Evolutionary conservation across 1,140 invertebrate species (phyloP).

Genomic region (Tetranychus cinnabarinus): DNA sequence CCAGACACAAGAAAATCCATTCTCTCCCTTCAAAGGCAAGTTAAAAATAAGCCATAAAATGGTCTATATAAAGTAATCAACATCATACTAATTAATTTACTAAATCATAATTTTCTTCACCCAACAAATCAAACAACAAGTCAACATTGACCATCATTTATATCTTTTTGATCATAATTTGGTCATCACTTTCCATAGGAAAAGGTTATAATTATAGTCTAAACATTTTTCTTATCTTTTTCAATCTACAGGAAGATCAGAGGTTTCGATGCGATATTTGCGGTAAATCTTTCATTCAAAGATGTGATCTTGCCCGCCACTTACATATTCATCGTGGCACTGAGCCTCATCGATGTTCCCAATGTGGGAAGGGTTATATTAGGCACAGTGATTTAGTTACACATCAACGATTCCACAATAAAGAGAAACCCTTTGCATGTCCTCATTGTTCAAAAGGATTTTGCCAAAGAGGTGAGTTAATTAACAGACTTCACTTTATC

Average conservation of each 20-base stretch:
- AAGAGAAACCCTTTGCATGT: constrained; percentile 19
- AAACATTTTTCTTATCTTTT: too few relatives aligned
- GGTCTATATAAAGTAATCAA: too few relatives aligned
- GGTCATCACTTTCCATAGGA: background rate
- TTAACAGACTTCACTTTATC: background rate
- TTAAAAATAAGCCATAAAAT: background rate
- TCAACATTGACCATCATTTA: too few relatives aligned
- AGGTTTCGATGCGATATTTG: constrained; percentile 18
- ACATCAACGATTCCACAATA: constrained; percentile 21
- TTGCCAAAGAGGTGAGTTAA: constrained; percentile 18
- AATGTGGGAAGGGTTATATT: constrained; percentile 20
- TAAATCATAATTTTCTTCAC: background rate
- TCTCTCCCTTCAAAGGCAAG: constrained; percentile 12
- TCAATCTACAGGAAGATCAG: constrained; percentile 10
- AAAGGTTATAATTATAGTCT: background rate
- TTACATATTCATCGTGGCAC: constrained; percentile 18
- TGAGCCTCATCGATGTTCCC: constrained; percentile 18
- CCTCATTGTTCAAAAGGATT: constrained; percentile 19
- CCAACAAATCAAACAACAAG: background rate
- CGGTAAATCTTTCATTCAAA: constrained; percentile 18
- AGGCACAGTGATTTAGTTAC: constrained; percentile 19
- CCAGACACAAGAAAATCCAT: constrained; percentile 14
- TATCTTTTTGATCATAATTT: too few relatives aligned
- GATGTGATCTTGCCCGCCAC: constrained; percentile 20
- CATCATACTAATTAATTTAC: too few relatives aligned